phyloP scores from a whole-genome alignment of 2,113 vertebrate genomes.

The Muscicapa adusta region DNA sequence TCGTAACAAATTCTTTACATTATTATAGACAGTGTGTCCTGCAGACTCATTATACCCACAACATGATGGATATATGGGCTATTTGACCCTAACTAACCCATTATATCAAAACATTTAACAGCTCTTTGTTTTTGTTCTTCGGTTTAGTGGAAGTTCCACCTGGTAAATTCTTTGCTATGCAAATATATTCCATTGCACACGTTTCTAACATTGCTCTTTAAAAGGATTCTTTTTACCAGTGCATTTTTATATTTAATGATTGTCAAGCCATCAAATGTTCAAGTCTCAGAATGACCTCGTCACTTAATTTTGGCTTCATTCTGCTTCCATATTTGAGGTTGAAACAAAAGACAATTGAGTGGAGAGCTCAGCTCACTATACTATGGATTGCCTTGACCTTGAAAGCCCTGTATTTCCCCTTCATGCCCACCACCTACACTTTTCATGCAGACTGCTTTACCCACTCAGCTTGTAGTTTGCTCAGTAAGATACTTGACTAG shows the following conservation, averaged over 20 bases:
- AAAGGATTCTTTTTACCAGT: not conserved
- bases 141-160: not conserved
- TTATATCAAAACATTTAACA: not conserved
- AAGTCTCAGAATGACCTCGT: not conserved
- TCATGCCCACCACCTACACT: not conserved
- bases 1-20: not conserved
- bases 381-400: not conserved
- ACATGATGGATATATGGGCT: not conserved
- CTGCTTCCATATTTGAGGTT: not conserved
- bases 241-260: not conserved
- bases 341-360: not conserved
- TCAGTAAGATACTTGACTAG: not conserved
- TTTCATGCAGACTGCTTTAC: not conserved
- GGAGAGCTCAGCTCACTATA: not conserved
- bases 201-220: not conserved
- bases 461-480: not conserved
- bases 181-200: not conserved
- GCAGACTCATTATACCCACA: not conserved
- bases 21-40: not conserved
- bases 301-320: not conserved
- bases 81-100: not conserved
- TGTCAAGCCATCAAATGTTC: not conserved
- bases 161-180: not conserved
- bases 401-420: not conserved
- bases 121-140: not conserved